These are phyloP conservation scores for Platanista minor DNA, from an alignment of 2,113 vertebrate genomes.

Conservation along the genomic window DNA sequence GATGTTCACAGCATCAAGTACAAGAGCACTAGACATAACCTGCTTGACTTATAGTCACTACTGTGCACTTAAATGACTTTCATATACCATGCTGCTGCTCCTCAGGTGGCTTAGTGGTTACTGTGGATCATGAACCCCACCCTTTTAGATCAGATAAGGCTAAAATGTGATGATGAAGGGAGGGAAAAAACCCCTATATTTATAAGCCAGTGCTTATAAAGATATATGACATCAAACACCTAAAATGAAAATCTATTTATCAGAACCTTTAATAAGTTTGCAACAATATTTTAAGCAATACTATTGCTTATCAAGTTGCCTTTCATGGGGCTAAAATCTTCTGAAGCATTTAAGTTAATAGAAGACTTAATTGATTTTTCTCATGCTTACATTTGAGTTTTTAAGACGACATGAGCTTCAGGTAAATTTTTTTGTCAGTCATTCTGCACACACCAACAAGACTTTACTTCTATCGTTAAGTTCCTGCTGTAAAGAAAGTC, in stretches of 20 bases:
- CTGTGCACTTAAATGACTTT: neutral
- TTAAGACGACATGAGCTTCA: neutral
- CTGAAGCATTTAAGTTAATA: neutral
- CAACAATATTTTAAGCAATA: neutral
- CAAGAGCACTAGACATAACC: neutral
- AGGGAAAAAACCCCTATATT: neutral
- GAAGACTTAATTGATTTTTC: neutral
- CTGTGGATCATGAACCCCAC: slow-evolving; percentile 75
- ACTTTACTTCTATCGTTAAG: neutral
- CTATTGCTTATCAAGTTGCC: neutral
- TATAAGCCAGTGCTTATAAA: neutral
- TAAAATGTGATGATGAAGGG: slow-evolving; percentile 23
- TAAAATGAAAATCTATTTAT: neutral
- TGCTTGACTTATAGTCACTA: neutral
- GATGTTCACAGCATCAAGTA: neutral
- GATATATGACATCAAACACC: neutral
- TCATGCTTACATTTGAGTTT: neutral
- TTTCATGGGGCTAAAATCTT: neutral
- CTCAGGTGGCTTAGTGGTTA: slow-evolving; percentile 58
- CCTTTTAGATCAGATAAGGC: slow-evolving; percentile 80
- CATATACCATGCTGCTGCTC: neutral
- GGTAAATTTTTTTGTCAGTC: neutral
- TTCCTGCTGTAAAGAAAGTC: neutral
- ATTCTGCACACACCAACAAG: neutral
- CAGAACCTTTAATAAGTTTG: neutral